phyloP scores from a whole-genome alignment of 2,113 vertebrate genomes.

The Pogona vitticeps region DNA sequence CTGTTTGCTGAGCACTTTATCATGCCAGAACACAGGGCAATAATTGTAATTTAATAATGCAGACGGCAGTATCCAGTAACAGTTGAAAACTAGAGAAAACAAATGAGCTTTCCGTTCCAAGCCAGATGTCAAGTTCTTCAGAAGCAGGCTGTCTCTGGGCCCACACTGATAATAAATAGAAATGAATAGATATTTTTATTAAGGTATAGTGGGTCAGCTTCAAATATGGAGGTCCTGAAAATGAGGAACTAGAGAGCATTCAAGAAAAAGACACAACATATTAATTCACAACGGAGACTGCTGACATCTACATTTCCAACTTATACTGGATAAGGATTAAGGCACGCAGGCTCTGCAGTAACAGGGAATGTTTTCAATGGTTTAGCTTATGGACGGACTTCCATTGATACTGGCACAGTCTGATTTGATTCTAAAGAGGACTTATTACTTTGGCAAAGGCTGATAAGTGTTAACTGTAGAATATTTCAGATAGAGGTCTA shows the following conservation, averaged over 20 bases:
- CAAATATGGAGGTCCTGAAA: conserved; percentile 41
- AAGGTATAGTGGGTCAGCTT: conserved; percentile 47
- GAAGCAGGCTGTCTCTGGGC: conserved; percentile 51
- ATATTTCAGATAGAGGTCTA: not conserved
- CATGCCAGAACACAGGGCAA: conserved; percentile 54
- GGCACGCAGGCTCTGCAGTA: not conserved
- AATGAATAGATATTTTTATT: conserved; percentile 48
- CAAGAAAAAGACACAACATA: conserved; percentile 40
- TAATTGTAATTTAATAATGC: conserved; percentile 72
- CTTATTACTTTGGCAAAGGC: not conserved
- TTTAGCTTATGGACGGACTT: not conserved
- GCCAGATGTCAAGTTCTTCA: conserved; percentile 50
- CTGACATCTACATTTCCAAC: conserved; percentile 29
- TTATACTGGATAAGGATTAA: not conserved
- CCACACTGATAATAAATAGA: conserved; percentile 60
- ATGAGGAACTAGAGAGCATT: conserved; percentile 35
- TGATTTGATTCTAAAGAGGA: not conserved
- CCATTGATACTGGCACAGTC: not conserved
- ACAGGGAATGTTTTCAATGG: not conserved
- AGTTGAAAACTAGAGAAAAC: conserved; percentile 57
- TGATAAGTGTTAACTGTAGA: not conserved
- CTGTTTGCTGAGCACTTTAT: conserved; percentile 51
- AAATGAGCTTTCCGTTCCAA: conserved; percentile 58
- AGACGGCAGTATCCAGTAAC: conserved; percentile 41
- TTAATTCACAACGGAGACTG: conserved; percentile 29